A percentile compares a stretch with the other conserved stretches of the same genome.
Conservation (phyloP, 2,797 vertebrate species). For the Lithobates sylvaticus region DNA sequence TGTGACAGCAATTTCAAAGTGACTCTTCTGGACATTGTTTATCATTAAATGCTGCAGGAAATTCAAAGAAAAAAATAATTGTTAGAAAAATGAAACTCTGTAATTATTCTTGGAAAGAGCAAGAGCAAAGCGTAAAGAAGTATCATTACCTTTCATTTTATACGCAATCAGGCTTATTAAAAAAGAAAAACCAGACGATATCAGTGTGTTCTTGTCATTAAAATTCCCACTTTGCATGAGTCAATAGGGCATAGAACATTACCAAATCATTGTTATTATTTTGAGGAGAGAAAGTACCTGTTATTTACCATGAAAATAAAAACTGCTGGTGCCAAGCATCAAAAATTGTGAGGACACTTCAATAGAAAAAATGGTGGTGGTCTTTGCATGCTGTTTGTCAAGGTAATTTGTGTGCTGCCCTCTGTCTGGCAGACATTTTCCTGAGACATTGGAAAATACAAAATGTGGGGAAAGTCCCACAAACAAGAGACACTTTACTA, state of each 20-base stretch:
- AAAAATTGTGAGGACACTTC: too few relatives aligned
- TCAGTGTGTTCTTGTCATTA: not conserved
- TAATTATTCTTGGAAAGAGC: conserved; percentile 35
- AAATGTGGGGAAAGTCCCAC: too few relatives aligned
- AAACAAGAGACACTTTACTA: too few relatives aligned
- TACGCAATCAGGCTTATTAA: not conserved
- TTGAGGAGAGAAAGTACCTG: too few relatives aligned
- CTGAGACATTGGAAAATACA: too few relatives aligned
- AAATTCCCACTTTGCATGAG: not conserved
- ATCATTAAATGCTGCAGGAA: conserved; percentile 14
- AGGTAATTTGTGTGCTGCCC: too few relatives aligned
- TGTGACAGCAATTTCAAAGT: conserved; percentile 21
- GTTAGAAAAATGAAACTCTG: not conserved
- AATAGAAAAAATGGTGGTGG: too few relatives aligned
- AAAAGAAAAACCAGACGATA: not conserved
- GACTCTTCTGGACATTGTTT: conserved; percentile 23
- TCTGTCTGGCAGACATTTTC: too few relatives aligned
- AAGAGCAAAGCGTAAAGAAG: not conserved
- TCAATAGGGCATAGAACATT: not conserved
- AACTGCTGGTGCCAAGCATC: not conserved
- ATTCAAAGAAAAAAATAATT: conserved; percentile 25
- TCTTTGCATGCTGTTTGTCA: not conserved
- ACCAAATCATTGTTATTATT: not conserved
- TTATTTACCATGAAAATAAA: not conserved
- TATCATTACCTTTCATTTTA: not conserved